phyloP scores from a whole-genome alignment of 2,888 invertebrate genomes.

The Ctena decussata region DNA sequence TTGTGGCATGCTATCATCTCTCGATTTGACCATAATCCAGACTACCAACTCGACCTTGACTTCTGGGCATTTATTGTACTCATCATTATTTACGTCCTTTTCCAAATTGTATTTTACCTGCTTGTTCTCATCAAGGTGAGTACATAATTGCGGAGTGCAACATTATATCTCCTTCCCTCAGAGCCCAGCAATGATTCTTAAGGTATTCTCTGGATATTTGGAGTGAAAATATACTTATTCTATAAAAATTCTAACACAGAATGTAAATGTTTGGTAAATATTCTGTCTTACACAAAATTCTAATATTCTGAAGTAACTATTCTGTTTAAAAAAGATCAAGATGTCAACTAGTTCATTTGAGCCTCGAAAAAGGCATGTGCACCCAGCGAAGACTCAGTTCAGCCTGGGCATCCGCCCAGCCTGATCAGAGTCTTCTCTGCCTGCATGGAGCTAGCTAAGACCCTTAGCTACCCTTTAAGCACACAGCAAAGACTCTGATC shows the following conservation, averaged over 20 bases:
- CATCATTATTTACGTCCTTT: slow-evolving; percentile 73
- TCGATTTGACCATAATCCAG: slow-evolving; percentile 62
- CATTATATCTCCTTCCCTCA: not conserved
- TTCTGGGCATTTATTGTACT: slow-evolving; percentile 79
- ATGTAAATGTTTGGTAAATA: not conserved
- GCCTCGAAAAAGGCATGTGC: no score
- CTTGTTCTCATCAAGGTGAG: slow-evolving; percentile 79
- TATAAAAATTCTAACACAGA: not conserved
- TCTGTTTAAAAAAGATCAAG: no score
- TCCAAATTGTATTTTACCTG: slow-evolving; percentile 76
- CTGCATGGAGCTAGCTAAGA: no score
- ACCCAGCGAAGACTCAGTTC: no score
- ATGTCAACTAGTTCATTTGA: no score
- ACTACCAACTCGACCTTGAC: slow-evolving; percentile 67
- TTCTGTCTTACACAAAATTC: no score
- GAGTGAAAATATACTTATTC: not conserved
- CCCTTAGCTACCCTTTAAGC: no score
- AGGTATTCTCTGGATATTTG: not conserved
- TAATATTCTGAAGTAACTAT: no score
- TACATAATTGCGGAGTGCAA: not conserved
- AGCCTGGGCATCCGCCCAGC: no score
- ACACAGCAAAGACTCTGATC: no score
- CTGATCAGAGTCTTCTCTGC: no score
- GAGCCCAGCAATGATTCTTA: no score
- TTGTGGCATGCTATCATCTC: slow-evolving; percentile 84